Conservation (phyloP, 2,797 vertebrate species). For the Oophaga sylvatica region DNA sequence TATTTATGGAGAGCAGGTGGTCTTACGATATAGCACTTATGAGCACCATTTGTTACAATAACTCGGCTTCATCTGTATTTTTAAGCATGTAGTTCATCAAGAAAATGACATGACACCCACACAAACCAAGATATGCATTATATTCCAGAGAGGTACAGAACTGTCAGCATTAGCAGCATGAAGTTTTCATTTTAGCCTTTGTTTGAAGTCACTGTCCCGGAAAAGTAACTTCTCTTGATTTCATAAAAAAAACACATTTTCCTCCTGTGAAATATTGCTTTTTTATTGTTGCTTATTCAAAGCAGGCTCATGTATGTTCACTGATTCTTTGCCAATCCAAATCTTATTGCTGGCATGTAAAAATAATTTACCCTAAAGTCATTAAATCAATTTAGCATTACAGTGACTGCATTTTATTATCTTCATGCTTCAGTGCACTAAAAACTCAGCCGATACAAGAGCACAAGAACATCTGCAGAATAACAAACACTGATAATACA, state of each 20-base stretch:
- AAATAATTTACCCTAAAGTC: constrained; percentile 60
- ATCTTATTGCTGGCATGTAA: constrained; percentile 48
- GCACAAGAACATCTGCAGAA: constrained; percentile 56
- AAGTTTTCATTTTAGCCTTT: constrained; percentile 29
- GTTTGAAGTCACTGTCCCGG: constrained; percentile 7
- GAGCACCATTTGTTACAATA: constrained; percentile 15
- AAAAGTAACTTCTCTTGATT: constrained; percentile 2
- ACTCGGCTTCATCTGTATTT: constrained; percentile 33
- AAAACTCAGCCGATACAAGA: constrained; percentile 64
- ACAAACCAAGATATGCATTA: constrained; percentile 14
- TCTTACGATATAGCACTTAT: constrained; percentile 31
- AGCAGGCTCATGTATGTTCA: constrained; percentile 47
- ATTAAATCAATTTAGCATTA: constrained; percentile 60
- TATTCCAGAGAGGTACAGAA: not conserved
- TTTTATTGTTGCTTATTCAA: constrained; percentile 29
- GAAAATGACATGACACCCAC: constrained; percentile 13
- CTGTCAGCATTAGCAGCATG: constrained; percentile 21
- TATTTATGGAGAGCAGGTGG: constrained; percentile 38
- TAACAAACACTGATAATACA: constrained; percentile 59
- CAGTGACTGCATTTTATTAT: constrained; percentile 63
- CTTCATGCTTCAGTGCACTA: constrained; percentile 67
- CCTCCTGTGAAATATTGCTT: constrained; percentile 19
- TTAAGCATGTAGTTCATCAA: constrained; percentile 24
- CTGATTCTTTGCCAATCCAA: constrained; percentile 32
- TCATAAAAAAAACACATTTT: constrained; percentile 14